These are phyloP conservation scores for Pardosa pseudoannulata DNA, from an alignment of 2,888 invertebrate genomes.

Conservation along the genomic window DNA sequence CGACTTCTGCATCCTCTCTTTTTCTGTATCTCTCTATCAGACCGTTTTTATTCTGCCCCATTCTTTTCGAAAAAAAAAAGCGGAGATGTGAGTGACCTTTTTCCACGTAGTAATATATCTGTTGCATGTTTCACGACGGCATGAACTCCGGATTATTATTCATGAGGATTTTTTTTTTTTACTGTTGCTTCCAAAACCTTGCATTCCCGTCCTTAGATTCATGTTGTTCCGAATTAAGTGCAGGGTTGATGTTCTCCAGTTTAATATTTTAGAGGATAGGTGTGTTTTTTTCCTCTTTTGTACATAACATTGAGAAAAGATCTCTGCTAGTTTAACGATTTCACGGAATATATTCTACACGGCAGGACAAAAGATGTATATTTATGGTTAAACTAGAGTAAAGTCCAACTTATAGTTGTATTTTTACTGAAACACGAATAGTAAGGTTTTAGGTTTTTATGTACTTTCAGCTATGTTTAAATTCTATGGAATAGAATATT, in stretches of 20 bases:
- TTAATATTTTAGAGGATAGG: not conserved
- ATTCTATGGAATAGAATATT: no score
- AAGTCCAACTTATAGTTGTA: no score
- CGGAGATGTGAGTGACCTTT: not conserved
- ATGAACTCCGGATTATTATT: not conserved
- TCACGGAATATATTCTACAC: no score
- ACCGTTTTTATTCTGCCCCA: not conserved
- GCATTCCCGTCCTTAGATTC: not conserved
- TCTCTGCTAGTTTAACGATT: no score
- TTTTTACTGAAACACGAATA: no score
- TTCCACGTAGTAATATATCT: constrained; percentile 1
- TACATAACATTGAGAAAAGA: no score
- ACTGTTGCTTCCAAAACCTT: not conserved
- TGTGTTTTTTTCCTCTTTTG: no score
- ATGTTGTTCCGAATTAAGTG: not conserved
- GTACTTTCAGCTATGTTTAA: no score
- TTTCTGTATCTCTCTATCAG: not conserved
- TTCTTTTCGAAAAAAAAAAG: not conserved
- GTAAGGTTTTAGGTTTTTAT: no score
- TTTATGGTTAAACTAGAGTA: no score
- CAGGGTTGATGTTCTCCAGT: not conserved
- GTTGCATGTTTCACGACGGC: not conserved
- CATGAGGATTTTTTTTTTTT: not conserved
- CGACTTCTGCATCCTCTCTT: constrained; percentile 11
- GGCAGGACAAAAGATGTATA: no score